phyloP scores from a whole-genome alignment of 2,113 vertebrate species.

The Megalops atlanticus region DNA sequence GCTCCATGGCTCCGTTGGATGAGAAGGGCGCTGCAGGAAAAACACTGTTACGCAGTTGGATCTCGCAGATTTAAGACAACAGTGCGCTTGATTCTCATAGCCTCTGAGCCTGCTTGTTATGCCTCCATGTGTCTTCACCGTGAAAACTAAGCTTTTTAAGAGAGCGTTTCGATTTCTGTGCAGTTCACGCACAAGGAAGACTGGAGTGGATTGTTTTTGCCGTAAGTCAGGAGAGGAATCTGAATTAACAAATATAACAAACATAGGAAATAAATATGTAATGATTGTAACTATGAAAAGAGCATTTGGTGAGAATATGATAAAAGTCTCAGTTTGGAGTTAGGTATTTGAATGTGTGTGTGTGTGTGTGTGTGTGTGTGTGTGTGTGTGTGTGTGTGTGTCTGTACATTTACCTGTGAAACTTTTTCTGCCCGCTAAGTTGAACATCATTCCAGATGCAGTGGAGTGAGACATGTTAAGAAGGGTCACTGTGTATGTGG shows the following conservation, averaged over 20 bases:
- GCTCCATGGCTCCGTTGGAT: too few relatives aligned
- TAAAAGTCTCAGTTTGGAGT: constrained; percentile 33
- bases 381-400: background rate
- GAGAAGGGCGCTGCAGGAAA: background rate
- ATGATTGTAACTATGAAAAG: background rate
- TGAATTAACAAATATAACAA: too few relatives aligned
- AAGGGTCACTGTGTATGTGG: too few relatives aligned
- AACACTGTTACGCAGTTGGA: constrained; percentile 5
- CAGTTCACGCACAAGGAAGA: constrained; percentile 27
- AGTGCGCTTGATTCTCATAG: too few relatives aligned
- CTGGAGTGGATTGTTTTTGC: constrained; percentile 15
- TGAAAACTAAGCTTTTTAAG: constrained; percentile 28
- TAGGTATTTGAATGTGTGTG: constrained; percentile 5
- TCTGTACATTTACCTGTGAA: too few relatives aligned
- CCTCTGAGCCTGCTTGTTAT: too few relatives aligned
- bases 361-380: background rate
- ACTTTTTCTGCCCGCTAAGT: too few relatives aligned
- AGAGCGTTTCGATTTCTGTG: constrained; percentile 36
- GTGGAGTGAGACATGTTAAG: too few relatives aligned
- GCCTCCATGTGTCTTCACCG: constrained; percentile 24
- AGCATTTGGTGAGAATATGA: constrained; percentile 5
- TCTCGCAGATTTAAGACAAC: constrained; percentile 36
- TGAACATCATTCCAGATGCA: too few relatives aligned
- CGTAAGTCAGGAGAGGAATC: background rate
- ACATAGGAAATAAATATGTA: too few relatives aligned